A percentile compares a stretch with the other conserved stretches of the same genome.
Conservation (phyloP, 2,797 vertebrate genomes). For the Capromys pilorides region DNA sequence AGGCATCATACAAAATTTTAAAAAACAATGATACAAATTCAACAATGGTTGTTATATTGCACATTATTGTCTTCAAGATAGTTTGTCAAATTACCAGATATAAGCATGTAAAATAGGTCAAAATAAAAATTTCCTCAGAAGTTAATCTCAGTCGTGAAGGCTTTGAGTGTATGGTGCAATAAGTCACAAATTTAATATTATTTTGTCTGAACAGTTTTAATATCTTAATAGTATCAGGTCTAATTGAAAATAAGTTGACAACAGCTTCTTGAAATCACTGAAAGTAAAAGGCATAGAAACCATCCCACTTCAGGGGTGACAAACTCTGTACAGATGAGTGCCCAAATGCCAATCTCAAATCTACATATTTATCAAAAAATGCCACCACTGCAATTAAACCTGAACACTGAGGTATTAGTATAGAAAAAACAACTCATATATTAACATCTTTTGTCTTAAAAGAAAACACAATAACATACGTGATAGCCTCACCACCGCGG, state of each 20-base stretch:
- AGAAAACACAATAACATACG: background rate
- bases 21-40: no score
- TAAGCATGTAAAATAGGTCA: no score
- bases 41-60: no score
- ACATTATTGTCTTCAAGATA: no score
- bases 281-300: background rate
- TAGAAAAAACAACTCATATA: background rate
- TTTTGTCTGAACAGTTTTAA: background rate
- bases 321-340: background rate
- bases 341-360: background rate
- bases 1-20: no score
- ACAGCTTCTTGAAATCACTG: background rate
- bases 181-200: slow-evolving; percentile 15
- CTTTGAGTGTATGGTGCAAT: background rate
- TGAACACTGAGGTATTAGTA: background rate
- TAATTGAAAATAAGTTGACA: background rate
- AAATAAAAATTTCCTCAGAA: background rate
- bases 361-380: background rate
- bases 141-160: background rate
- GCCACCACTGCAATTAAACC: background rate
- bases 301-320: background rate
- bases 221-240: background rate
- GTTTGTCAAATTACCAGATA: no score
- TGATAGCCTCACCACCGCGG: background rate
- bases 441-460: background rate